phyloP scores from a whole-genome alignment of 2,888 invertebrate species.

The Chydorus sphaericus region DNA sequence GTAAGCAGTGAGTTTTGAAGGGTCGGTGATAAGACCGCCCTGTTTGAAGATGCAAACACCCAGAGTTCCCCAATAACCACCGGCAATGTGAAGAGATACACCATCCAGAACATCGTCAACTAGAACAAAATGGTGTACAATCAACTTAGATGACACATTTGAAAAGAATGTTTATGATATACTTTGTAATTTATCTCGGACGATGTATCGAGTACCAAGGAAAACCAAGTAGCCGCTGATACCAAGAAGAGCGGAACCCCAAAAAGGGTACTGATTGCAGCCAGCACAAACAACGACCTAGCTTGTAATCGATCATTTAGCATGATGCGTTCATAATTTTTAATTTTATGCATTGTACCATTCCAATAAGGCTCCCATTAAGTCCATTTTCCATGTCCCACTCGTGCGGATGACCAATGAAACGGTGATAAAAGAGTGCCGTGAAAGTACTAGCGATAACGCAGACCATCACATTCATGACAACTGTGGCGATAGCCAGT shows the following conservation, averaged over 20 bases:
- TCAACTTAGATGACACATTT: too few relatives aligned
- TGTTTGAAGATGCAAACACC: neutral
- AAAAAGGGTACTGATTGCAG: conserved; percentile 30
- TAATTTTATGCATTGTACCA: conserved; percentile 23
- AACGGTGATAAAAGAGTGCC: neutral
- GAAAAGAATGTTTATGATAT: too few relatives aligned
- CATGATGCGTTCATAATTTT: neutral
- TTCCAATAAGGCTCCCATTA: conserved; percentile 36
- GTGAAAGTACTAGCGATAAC: conserved; percentile 20
- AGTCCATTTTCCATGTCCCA: conserved; percentile 35
- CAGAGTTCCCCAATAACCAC: neutral
- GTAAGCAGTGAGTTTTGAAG: neutral
- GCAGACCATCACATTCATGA: conserved; percentile 36
- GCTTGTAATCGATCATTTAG: conserved; percentile 15
- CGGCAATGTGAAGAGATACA: neutral
- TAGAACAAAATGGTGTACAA: too few relatives aligned
- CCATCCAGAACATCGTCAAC: neutral
- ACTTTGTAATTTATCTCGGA: too few relatives aligned
- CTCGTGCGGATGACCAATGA: neutral
- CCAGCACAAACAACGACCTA: conserved; percentile 34
- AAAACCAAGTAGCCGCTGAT: conserved; percentile 30
- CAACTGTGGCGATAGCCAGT: conserved; percentile 28
- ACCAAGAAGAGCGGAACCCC: conserved; percentile 31
- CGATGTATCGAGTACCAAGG: too few relatives aligned
- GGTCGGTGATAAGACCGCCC: neutral